These are phyloP conservation scores for Muricea muricata DNA, from an alignment of 92 coral and sea anemone species.

Conservation along the genomic window DNA sequence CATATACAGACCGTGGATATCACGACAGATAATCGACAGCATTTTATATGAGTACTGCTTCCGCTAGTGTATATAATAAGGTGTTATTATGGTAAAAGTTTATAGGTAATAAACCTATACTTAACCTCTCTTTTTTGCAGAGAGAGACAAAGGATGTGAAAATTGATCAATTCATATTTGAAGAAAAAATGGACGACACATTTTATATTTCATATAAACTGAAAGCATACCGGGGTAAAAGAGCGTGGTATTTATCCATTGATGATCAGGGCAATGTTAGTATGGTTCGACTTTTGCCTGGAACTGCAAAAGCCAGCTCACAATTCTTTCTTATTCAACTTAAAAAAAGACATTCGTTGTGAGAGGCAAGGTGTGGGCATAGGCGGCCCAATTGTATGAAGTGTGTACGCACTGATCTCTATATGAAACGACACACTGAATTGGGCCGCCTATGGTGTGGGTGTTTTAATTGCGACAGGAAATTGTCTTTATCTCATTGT, in stretches of 20 bases:
- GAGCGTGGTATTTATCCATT: constrained; percentile 48
- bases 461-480: too few relatives aligned
- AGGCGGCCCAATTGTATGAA: too few relatives aligned
- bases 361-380: background rate
- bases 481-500: too few relatives aligned
- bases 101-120: too few relatives aligned
- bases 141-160: constrained; percentile 40
- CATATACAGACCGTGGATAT: too few relatives aligned
- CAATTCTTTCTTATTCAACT: constrained; percentile 45
- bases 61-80: too few relatives aligned
- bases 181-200: constrained; percentile 42
- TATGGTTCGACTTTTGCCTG: constrained; percentile 31
- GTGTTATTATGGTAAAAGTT: too few relatives aligned
- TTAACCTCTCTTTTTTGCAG: background rate
- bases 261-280: constrained; percentile 21
- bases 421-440: too few relatives aligned
- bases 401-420: too few relatives aligned
- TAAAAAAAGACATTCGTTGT: constrained; percentile 46
- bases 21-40: too few relatives aligned
- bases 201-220: constrained; percentile 42
- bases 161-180: constrained; percentile 48
- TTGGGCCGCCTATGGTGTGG: too few relatives aligned
- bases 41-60: too few relatives aligned
- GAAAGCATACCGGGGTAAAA: constrained; percentile 42
- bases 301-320: constrained; percentile 11